phyloP scores from a whole-genome alignment of 1,140 invertebrate genomes.

The Solenopsis fugax region DNA sequence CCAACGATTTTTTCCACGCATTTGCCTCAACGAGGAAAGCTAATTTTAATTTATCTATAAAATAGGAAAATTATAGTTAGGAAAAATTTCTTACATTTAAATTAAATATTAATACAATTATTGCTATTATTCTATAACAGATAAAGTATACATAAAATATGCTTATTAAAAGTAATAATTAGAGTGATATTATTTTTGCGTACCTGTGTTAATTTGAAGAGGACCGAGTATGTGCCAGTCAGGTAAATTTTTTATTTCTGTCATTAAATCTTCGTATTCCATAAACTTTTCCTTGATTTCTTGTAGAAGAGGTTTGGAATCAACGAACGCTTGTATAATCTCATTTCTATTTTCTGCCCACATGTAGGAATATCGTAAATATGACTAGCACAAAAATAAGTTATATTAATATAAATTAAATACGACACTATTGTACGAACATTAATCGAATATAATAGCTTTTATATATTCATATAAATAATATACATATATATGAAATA shows the following conservation, averaged over 20 bases:
- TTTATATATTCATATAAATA: background rate
- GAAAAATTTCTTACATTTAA: background rate
- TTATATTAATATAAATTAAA: slow-evolving; percentile 34
- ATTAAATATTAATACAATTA: background rate
- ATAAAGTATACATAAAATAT: background rate
- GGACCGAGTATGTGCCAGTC: slow-evolving; percentile 89
- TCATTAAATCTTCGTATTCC: slow-evolving; percentile 90
- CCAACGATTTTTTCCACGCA: slow-evolving; percentile 91
- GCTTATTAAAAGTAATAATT: background rate
- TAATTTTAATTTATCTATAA: slow-evolving; percentile 90
- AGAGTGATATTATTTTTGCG: background rate
- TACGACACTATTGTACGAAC: background rate
- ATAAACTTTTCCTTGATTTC: slow-evolving; percentile 92
- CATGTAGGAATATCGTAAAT: slow-evolving; percentile 88
- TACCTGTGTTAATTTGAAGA: slow-evolving; percentile 90
- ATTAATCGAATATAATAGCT: background rate
- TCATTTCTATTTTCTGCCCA: slow-evolving; percentile 91
- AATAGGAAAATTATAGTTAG: background rate
- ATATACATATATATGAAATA: background rate
- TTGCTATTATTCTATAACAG: slow-evolving; percentile 11
- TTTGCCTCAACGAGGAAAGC: slow-evolving; percentile 90
- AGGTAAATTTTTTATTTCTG: slow-evolving; percentile 89
- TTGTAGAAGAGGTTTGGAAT: slow-evolving; percentile 90
- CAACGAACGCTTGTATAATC: slow-evolving; percentile 90
- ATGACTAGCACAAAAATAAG: slow-evolving; percentile 79